A percentile compares a stretch with the other conserved stretches of the same genome.
Conservation (phyloP, 37 sponge, comb jelly and placozoan species). For the Crambe crambe region DNA sequence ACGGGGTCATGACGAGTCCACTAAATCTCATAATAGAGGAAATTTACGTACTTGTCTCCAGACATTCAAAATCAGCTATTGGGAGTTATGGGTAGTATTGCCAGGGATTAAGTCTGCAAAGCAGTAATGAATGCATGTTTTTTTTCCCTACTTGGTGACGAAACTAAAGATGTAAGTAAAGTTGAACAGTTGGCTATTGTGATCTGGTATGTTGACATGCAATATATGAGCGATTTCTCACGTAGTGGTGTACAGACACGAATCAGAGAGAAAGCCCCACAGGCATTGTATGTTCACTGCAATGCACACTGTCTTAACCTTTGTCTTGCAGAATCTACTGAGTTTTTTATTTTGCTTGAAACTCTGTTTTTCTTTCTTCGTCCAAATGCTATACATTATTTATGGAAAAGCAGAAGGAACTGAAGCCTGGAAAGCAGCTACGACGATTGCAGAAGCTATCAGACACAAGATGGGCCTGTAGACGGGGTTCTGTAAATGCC, state of each 20-base stretch:
- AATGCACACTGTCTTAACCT: slow-evolving; percentile 43
- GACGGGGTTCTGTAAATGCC: slow-evolving; percentile 26
- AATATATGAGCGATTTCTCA: slow-evolving; percentile 38
- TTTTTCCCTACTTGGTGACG: slow-evolving; percentile 36
- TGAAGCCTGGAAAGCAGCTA: slow-evolving; percentile 45
- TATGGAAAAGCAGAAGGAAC: slow-evolving; percentile 34
- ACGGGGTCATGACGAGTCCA: too few species aligned
- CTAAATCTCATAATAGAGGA: too few species aligned
- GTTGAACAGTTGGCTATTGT: slow-evolving; percentile 29
- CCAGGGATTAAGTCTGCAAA: slow-evolving; percentile 15
- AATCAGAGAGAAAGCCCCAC: slow-evolving; percentile 38
- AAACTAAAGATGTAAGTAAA: slow-evolving; percentile 45
- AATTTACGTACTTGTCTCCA: slow-evolving; percentile 41
- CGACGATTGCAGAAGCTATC: slow-evolving; percentile 38
- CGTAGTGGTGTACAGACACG: slow-evolving; percentile 35
- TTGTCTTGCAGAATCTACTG: slow-evolving; percentile 16
- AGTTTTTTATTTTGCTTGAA: slow-evolving; percentile 51
- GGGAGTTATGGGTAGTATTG: slow-evolving; percentile 35
- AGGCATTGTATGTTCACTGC: slow-evolving; percentile 45
- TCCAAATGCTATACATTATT: slow-evolving; percentile 41
- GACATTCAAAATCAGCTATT: slow-evolving; percentile 43
- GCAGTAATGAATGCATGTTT: slow-evolving; percentile 32
- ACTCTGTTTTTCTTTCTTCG: slow-evolving; percentile 44
- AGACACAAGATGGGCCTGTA: slow-evolving; percentile 50
- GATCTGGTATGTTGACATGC: slow-evolving; percentile 41